Evolutionary conservation across 2,888 invertebrate genomes (phyloP), one percentile per base, ranked within the genome.

Genomic region (Notodonta ziczac): DNA sequence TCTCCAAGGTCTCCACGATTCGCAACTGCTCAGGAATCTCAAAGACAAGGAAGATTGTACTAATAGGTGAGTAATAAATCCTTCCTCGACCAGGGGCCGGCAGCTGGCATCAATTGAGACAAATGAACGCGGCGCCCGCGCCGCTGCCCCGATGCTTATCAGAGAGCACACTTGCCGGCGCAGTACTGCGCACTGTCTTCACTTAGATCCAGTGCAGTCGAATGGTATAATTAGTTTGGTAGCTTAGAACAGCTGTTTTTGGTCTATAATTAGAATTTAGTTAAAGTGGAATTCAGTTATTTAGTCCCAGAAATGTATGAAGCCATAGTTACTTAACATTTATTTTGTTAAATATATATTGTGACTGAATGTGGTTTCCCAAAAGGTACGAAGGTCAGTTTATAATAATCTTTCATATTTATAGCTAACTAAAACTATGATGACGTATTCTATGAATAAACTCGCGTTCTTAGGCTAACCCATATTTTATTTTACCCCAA

Each of bases 111-210:
- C 88, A 90, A 91, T 91, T 91, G 90, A 87, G 76, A 83, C 84
- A 85, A 90, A 89, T 87, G 87, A 88, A 75, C 71, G 65, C 86
- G 91, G 90, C 90, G 91, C 91, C 86, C 91, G 90, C 90, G 91
- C 91, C 90, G 80, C 74, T 58, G 44, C 24, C 58, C 56, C 70
- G 73, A 74, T 72, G 57, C 56, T 62, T 69, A 74, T 66, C 60
- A 57, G 2, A 62, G 67, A 60, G 67, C 62, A 32, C 52, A 39
- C 54, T 54, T n/a, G 74, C 70, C 74, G 70, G 64, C 13, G 59
- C 65, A 55, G 35, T 35, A 35, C 35, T 35, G 35, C 14, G 58
- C 63, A 55, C 61, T 52, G 56, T 64, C 67, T 68, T 66, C 62
- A 60, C 59, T 62, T 61, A 54, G 54, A 13, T 9, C 54, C 35